Evolutionary conservation across 2,888 invertebrate species (phyloP).

Genomic region (Drosophila histrio): DNA sequence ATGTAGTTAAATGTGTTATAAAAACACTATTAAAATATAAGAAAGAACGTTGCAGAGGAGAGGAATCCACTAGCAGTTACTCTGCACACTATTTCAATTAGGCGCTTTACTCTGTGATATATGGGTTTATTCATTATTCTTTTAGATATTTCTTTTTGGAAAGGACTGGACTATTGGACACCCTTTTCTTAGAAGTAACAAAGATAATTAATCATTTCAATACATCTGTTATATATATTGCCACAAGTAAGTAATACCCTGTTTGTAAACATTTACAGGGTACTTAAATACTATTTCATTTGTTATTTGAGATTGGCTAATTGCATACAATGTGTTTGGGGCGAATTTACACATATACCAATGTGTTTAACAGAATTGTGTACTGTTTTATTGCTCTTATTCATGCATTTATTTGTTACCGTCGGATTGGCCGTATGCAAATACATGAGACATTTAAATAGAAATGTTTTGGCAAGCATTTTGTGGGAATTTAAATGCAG

Average conservation of each 20-base stretch:
- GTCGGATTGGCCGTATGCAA: conserved; percentile 18
- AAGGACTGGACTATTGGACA: too few species aligned
- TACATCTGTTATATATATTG: too few species aligned
- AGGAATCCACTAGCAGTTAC: background rate
- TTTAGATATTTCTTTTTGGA: background rate
- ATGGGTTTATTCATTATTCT: background rate
- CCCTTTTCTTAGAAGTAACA: too few species aligned
- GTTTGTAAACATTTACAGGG: background rate
- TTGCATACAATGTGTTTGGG: conserved; percentile 22
- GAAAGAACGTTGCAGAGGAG: background rate
- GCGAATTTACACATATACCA: conserved; percentile 10
- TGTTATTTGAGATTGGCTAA: conserved; percentile 38
- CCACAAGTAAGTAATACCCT: background rate
- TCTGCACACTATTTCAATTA: background rate
- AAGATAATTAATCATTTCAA: background rate
- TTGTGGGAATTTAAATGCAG: conserved; percentile 42
- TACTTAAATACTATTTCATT: conserved; percentile 4
- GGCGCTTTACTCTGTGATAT: background rate
- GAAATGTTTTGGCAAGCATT: conserved; percentile 30
- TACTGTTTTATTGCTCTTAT: conserved; percentile 13
- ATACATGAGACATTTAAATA: conserved; percentile 31
- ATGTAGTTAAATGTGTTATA: conserved; percentile 6
- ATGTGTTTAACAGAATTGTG: conserved; percentile 24
- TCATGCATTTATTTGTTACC: background rate
- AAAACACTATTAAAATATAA: background rate